A percentile compares a stretch with the other conserved stretches of the same genome.
phyloP scores from a whole-genome alignment of 2,888 invertebrate species.

The Himalopsyche japonica region DNA sequence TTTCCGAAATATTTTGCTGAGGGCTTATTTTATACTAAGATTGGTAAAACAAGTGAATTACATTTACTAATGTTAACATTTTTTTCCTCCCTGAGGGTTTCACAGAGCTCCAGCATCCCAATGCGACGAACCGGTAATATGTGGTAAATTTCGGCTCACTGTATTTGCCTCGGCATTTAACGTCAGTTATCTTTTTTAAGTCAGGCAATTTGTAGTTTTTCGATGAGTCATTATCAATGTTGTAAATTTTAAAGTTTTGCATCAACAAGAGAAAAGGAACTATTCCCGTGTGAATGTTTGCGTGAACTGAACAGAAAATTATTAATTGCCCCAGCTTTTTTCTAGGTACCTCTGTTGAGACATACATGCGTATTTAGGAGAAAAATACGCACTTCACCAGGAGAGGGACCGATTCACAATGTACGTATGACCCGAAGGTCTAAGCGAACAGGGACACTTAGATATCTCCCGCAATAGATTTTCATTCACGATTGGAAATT shows the following conservation, averaged over 20 bases:
- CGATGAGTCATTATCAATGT: neutral
- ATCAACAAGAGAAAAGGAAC: conserved; percentile 16
- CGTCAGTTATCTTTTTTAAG: conserved; percentile 2
- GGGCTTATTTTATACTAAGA: neutral
- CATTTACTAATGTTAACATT: conserved; percentile 40
- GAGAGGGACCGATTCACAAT: conserved; percentile 48
- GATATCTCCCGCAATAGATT: conserved; percentile 10
- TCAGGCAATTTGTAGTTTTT: neutral
- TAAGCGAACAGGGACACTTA: conserved; percentile 42
- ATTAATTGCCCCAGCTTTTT: conserved; percentile 67
- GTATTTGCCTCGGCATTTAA: neutral
- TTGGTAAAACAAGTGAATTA: neutral
- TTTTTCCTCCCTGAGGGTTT: conserved; percentile 41
- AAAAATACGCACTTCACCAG: conserved; percentile 50
- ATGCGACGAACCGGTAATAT: conserved; percentile 31
- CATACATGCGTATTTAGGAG: conserved; percentile 43
- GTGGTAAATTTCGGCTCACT: conserved; percentile 10
- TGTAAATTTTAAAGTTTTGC: conserved; percentile 10
- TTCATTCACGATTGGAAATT: neutral
- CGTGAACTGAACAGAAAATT: conserved; percentile 58
- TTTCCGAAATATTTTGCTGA: neutral
- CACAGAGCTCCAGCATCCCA: conserved; percentile 35
- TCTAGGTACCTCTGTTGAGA: conserved; percentile 55
- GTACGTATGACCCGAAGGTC: conserved; percentile 56
- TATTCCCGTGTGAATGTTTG: conserved; percentile 51